These are phyloP conservation scores for Xerus rutilus DNA, from an alignment of 2,797 vertebrate genomes.

Conservation along the genomic window DNA sequence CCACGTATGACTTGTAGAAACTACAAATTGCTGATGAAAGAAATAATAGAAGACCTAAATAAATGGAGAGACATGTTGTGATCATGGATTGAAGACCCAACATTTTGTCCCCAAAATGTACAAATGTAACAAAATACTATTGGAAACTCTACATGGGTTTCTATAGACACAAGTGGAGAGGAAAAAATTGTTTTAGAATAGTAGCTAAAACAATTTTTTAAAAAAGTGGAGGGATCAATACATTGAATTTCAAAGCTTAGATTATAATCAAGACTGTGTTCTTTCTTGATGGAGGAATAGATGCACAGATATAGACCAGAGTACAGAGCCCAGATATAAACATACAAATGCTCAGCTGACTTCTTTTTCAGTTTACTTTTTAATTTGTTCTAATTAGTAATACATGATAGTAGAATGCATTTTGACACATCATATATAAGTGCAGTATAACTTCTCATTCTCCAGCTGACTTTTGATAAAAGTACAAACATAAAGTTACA, in stretches of 20 bases:
- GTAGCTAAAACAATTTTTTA: neutral
- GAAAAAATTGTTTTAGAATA: neutral
- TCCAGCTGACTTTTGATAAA: too few species aligned
- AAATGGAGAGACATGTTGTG: neutral
- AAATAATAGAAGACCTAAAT: neutral
- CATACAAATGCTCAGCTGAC: neutral
- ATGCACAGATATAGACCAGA: neutral
- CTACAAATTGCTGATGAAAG: neutral
- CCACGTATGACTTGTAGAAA: neutral
- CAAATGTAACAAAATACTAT: neutral
- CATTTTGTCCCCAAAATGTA: neutral
- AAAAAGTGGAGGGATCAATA: neutral
- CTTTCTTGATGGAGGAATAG: neutral
- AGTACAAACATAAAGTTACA: too few species aligned
- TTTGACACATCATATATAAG: too few species aligned
- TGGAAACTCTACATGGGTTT: neutral
- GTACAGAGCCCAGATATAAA: neutral
- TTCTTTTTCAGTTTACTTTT: neutral
- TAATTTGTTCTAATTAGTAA: too few species aligned
- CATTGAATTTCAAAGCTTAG: neutral
- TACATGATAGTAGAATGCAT: too few species aligned
- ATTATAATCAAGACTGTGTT: neutral
- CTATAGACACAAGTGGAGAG: neutral
- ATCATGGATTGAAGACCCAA: neutral
- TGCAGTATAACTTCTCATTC: too few species aligned